These are phyloP conservation scores for Acleris sparsana DNA, from an alignment of 2,888 invertebrate species.

Conservation along the genomic window DNA sequence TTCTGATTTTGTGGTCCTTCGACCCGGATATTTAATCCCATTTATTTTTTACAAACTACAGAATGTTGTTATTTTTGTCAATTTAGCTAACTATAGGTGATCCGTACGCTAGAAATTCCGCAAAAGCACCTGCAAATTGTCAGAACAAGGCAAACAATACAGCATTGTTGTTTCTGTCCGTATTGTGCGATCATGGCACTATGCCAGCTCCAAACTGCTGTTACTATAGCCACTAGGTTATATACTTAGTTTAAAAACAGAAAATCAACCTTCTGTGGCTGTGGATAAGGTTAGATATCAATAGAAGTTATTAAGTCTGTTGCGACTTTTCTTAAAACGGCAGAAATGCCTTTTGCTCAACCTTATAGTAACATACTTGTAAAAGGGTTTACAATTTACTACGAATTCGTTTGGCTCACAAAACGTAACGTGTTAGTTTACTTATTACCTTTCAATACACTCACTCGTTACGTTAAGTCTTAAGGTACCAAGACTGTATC, in stretches of 20 bases:
- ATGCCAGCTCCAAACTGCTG: conserved; percentile 42
- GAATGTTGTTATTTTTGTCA: background rate
- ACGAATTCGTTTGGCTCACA: too few species aligned
- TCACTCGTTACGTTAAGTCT: too few species aligned
- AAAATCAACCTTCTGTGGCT: background rate
- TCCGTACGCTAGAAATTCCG: conserved; percentile 27
- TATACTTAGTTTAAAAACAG: background rate
- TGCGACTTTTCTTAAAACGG: too few species aligned
- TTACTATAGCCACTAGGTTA: background rate
- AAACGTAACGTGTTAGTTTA: too few species aligned
- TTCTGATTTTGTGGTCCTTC: background rate
- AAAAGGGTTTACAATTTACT: too few species aligned
- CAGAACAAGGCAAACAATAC: conserved; percentile 43
- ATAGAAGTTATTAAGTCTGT: background rate
- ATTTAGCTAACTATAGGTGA: conserved; percentile 6
- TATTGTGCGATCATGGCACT: conserved; percentile 42
- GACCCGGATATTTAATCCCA: background rate
- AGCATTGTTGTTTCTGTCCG: conserved; percentile 41
- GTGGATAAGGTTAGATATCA: background rate
- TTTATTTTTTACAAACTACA: too few species aligned
- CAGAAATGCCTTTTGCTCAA: too few species aligned
- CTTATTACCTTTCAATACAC: too few species aligned
- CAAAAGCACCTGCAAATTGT: conserved; percentile 45
- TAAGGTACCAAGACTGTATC: too few species aligned
- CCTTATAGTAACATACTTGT: too few species aligned